Evolutionary conservation across 2,113 vertebrate genomes (phyloP).

Genomic region (Paedocypris sp.): DNA sequence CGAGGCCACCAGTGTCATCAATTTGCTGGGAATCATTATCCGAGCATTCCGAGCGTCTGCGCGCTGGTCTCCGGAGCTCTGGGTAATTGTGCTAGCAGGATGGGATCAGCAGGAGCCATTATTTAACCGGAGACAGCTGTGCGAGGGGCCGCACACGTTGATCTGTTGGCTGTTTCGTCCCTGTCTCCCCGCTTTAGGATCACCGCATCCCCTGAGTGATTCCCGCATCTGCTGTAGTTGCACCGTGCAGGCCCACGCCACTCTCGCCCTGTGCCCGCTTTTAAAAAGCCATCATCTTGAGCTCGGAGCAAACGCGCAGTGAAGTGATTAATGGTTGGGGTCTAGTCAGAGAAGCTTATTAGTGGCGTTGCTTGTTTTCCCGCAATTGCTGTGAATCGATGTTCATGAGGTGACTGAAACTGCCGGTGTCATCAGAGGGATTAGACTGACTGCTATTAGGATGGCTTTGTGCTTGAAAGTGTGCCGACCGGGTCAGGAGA

Average conservation of each 20-base stretch:
- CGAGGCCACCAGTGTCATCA: conserved; percentile 39
- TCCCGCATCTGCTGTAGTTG: conserved; percentile 7
- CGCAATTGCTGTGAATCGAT: conserved; percentile 9
- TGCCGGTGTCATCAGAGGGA: neutral
- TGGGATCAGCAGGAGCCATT: conserved; percentile 43
- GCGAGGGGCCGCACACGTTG: conserved; percentile 31
- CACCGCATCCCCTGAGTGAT: conserved; percentile 20
- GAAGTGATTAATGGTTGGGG: neutral
- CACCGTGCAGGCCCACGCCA: neutral
- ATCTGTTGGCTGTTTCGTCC: conserved; percentile 39
- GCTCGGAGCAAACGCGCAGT: neutral
- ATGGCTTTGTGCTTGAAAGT: neutral
- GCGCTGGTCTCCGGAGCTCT: conserved; percentile 37
- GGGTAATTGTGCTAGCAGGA: conserved; percentile 47
- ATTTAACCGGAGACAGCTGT: conserved; percentile 38
- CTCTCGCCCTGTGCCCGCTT: neutral
- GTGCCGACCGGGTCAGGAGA: neutral
- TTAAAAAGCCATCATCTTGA: neutral
- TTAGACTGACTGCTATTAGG: conserved; percentile 9
- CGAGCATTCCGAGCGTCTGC: conserved; percentile 31
- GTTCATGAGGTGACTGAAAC: conserved; percentile 3
- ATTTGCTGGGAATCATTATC: conserved; percentile 46
- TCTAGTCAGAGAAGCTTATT: conserved; percentile 5
- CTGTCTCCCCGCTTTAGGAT: conserved; percentile 38
- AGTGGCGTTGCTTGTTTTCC: neutral